These are phyloP conservation scores for Cyprinodon tularosa DNA, from an alignment of 2,113 vertebrate genomes.

Conservation along the genomic window DNA sequence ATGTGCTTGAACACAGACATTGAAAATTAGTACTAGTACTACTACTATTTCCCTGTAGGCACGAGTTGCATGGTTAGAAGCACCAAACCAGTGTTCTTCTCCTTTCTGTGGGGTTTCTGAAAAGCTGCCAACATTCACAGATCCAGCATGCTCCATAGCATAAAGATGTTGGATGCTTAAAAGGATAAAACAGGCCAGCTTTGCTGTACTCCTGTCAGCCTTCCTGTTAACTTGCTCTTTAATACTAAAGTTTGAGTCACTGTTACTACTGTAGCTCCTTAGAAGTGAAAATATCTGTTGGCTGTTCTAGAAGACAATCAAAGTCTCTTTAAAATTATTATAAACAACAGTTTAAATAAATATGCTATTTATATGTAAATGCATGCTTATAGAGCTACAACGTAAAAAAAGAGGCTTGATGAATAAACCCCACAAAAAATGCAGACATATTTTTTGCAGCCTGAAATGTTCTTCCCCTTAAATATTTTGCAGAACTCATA, in stretches of 20 bases:
- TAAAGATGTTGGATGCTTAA: not conserved
- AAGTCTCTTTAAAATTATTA: not conserved
- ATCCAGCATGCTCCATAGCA: not conserved
- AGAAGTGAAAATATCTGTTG: not conserved
- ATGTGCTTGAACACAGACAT: not conserved
- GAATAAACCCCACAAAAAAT: no score
- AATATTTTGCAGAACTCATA: no score
- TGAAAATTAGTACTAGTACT: not conserved
- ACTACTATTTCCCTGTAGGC: not conserved
- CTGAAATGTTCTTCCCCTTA: no score
- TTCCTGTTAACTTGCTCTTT: not conserved
- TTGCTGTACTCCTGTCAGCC: not conserved
- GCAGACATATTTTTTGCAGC: no score
- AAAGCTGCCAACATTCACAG: not conserved
- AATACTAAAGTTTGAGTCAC: not conserved
- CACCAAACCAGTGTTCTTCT: not conserved
- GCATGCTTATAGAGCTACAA: no score
- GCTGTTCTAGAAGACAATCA: not conserved
- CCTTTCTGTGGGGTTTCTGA: not conserved
- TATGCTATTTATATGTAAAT: not conserved
- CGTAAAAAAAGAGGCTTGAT: no score
- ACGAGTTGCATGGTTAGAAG: not conserved
- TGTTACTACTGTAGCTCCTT: not conserved
- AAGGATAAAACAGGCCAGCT: not conserved
- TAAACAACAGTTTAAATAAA: not conserved